Percentiles rank a stretch among this genome's conserved stretches.
Conservation (phyloP, 2,113 vertebrate genomes). For the Microcebus jonahi region DNA sequence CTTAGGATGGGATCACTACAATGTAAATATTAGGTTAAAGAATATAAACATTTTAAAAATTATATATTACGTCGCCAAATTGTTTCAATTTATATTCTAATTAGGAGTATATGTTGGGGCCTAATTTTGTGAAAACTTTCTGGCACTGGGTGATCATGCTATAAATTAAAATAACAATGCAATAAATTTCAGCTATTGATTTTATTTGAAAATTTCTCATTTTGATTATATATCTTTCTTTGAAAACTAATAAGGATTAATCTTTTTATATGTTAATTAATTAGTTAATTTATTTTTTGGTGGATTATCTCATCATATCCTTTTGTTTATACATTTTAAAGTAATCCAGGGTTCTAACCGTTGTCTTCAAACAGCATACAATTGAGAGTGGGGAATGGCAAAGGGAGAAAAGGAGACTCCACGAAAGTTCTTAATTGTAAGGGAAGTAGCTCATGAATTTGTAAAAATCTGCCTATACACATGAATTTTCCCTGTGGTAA, state of each 20-base stretch:
- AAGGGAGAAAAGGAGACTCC: neutral
- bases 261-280: neutral
- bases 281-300: neutral
- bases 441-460: neutral
- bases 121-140: neutral
- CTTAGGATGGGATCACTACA: neutral
- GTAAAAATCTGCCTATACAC: neutral
- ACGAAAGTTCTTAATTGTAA: neutral
- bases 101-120: neutral
- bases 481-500: neutral
- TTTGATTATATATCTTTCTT: neutral
- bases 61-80: slow-evolving; percentile 2
- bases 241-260: neutral
- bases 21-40: slow-evolving; percentile 13
- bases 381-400: neutral
- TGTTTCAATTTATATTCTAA: neutral
- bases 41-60: neutral
- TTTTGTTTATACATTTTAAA: slow-evolving; percentile 30
- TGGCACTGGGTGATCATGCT: neutral
- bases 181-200: neutral
- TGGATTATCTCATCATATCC: neutral
- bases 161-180: neutral
- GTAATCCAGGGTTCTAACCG: neutral
- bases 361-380: neutral
- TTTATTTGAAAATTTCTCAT: slow-evolving; percentile 7